These are phyloP conservation scores for Osmerus mordax DNA, from an alignment of 2,113 vertebrate genomes.

Conservation along the genomic window DNA sequence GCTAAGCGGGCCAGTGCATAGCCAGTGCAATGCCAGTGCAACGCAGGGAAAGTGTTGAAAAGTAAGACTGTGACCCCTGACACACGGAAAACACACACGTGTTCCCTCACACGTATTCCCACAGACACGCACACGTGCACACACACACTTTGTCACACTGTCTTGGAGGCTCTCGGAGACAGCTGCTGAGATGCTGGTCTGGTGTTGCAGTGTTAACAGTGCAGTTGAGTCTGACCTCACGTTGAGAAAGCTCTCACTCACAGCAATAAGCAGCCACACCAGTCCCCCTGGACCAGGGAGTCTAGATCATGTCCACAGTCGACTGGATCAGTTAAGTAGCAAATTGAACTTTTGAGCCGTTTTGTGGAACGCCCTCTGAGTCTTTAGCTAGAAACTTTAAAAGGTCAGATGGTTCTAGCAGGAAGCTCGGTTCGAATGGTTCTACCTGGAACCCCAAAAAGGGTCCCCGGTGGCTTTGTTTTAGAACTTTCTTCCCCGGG, in stretches of 20 bases:
- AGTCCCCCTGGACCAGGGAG: constrained; percentile 47
- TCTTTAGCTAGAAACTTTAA: no score
- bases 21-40: background rate
- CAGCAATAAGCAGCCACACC: constrained; percentile 24
- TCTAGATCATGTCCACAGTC: constrained; percentile 11
- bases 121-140: constrained; percentile 1
- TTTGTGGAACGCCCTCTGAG: no score
- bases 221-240: constrained; percentile 32
- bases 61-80: constrained; percentile 36
- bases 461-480: no score
- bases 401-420: no score
- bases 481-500: no score
- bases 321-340: no score
- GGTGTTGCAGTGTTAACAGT: constrained; percentile 50
- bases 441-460: no score
- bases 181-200: constrained; percentile 13
- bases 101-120: background rate
- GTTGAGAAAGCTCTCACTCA: constrained; percentile 50
- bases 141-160: background rate
- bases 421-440: no score
- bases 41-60: constrained; percentile 28
- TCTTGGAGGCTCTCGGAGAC: background rate
- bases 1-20: background rate
- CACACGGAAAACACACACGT: background rate
- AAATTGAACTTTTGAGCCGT: no score